A percentile compares a stretch with the other conserved stretches of the same genome.
These are phyloP conservation scores for Ceyx margarethae DNA, from an alignment of 2,113 vertebrate species.

Conservation along the genomic window DNA sequence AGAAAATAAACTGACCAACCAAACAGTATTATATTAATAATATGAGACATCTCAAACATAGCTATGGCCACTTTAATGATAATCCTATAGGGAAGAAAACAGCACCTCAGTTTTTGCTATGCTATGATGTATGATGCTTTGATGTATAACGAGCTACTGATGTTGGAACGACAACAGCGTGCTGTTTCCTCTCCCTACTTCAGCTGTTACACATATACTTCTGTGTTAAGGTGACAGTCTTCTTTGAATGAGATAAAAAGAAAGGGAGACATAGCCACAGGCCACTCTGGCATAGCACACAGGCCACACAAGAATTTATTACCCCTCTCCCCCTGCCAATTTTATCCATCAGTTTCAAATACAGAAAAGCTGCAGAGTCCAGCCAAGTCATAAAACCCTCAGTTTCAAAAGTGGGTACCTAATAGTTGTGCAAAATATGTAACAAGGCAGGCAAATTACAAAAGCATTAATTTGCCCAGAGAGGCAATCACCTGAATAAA, in stretches of 20 bases:
- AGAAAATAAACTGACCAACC: no score
- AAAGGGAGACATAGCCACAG: slow-evolving; percentile 68
- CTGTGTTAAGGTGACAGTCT: slow-evolving; percentile 49
- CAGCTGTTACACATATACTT: not conserved
- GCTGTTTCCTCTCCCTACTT: slow-evolving; percentile 56
- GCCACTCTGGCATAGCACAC: slow-evolving; percentile 49
- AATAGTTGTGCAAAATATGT: not conserved
- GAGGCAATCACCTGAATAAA: not conserved
- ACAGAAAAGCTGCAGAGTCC: slow-evolving; percentile 63
- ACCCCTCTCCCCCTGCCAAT: slow-evolving; percentile 49
- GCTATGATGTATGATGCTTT: slow-evolving; percentile 4
- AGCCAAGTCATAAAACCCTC: not conserved
- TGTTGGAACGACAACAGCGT: not conserved
- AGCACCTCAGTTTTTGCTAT: slow-evolving; percentile 42
- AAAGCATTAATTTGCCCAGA: not conserved
- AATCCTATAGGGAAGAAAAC: not conserved
- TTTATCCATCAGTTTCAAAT: slow-evolving; percentile 75
- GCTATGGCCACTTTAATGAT: not conserved
- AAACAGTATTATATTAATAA: no score
- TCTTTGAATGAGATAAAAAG: slow-evolving; percentile 62
- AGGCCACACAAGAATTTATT: slow-evolving; percentile 65
- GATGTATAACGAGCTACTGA: not conserved
- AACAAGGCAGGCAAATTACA: not conserved
- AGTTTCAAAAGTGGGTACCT: not conserved
- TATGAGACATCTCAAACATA: no score